Base-by-base conservation (phyloP, 2,888 invertebrate species). In the Molorchus minor region DNA sequence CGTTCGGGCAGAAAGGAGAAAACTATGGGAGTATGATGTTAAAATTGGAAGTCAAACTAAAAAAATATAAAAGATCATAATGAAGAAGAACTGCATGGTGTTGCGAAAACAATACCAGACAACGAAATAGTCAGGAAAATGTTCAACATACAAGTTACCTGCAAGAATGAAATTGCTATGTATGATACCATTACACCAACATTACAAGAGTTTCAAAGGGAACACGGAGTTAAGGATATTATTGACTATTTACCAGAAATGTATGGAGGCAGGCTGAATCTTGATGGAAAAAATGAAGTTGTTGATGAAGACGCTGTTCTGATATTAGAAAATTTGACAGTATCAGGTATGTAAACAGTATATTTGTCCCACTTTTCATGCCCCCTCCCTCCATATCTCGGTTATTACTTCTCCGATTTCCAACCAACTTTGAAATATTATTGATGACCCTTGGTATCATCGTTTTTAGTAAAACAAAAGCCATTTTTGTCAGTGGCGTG, bases 21-120 rank as follows among this genome's bases (percentile, higher is more conserved):
- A 86, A 86, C 71, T 86, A 85, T 69, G 85, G 85, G 1, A 85
- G 86, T 64, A 73, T 82, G 0, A 85, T 86, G 72, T 65, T 85
- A 0, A 75, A 78, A 1, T 65, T 75, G 2, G 65, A 70, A 29
- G 73, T 63, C 2, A 15, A 43, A 16, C 16, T 63, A 13, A 25
- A 63, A 52, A 46, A 45, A 3, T 13, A 33, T 8, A 13, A n/a
- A n/a, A n/a, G n/a, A 30, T n/a, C 29, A 33, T 2, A 12, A 35
- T 8, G 25, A 17, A 35, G 58, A 62, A 44, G 49, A 56, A 21
- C 10, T 85, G 17, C 70, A 83, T 17, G 64, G 86, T 1, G 82
- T 87, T 2, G 86, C 83, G 0, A 87, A 87, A 70, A 75, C 86
- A 62, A 79, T 84, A 10, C 86, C 86, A 0, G 80, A 81, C 1